Evolutionary conservation across 2,888 invertebrate genomes (phyloP).

Genomic region (Idaea aversata): DNA sequence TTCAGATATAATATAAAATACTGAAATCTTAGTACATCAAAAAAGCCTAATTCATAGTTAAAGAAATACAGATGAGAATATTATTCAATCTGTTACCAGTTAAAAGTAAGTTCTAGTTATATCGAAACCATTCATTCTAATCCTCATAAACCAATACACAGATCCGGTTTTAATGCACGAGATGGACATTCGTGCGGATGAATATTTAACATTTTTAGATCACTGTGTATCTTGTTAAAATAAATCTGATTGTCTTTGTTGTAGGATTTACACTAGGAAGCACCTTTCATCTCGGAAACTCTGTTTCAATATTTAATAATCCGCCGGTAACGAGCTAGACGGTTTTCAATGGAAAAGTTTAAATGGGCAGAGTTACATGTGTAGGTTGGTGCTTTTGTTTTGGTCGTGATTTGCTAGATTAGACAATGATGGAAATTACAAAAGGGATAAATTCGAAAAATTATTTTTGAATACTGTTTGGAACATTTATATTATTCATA

Average conservation of each 20-base stretch:
- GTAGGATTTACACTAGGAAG: conserved; percentile 55
- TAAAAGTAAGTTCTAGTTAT: not conserved
- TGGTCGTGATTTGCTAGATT: not conserved
- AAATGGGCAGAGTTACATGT: conserved; percentile 59
- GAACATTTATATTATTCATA: not conserved
- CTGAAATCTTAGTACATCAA: no score
- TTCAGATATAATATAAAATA: no score
- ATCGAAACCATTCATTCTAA: conserved; percentile 25
- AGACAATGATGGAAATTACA: not conserved
- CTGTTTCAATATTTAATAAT: conserved; percentile 79
- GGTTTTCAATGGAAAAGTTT: conserved; percentile 66
- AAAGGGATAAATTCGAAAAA: not conserved
- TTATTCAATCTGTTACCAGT: no score
- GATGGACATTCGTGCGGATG: conserved; percentile 66
- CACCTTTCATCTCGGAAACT: conserved; percentile 66
- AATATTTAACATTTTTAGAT: conserved; percentile 48
- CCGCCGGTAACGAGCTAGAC: conserved; percentile 71
- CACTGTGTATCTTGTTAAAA: conserved; percentile 51
- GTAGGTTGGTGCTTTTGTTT: conserved; percentile 17
- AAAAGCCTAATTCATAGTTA: no score
- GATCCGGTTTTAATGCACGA: conserved; percentile 64
- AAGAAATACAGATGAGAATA: no score
- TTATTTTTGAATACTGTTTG: not conserved
- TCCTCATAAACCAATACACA: conserved; percentile 27
- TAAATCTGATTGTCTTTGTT: conserved; percentile 60